These are phyloP conservation scores for Vireo griseus DNA, from an alignment of 2,797 vertebrate species.

Conservation along the genomic window DNA sequence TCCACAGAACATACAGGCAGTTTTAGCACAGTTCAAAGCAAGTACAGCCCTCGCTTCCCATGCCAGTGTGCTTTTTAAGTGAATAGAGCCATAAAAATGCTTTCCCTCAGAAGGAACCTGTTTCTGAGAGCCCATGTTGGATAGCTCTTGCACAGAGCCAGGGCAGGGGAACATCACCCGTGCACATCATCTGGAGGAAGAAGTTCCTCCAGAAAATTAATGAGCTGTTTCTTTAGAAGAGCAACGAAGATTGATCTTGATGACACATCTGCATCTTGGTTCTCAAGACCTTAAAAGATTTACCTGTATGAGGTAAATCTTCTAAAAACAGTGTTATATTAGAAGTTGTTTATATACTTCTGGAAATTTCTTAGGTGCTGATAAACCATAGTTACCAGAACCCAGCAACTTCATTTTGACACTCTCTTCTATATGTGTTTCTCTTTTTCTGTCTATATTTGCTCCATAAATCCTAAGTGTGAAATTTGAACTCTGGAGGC, in stretches of 20 bases:
- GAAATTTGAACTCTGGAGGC: neutral
- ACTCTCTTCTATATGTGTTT: neutral
- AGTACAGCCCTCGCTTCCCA: neutral
- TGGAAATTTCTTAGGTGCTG: neutral
- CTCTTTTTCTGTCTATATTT: neutral
- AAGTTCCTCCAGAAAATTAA: neutral
- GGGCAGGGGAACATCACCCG: fast-evolving
- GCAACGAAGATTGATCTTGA: neutral
- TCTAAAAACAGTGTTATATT: neutral
- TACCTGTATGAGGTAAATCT: neutral
- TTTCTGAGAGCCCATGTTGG: fast-evolving
- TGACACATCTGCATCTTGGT: neutral
- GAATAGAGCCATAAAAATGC: neutral
- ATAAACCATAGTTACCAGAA: neutral
- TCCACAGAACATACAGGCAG: neutral
- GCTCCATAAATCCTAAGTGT: neutral
- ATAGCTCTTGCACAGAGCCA: neutral
- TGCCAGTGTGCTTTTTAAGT: fast-evolving
- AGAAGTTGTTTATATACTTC: neutral
- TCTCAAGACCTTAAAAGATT: neutral
- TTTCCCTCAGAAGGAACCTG: neutral
- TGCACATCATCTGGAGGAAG: fast-evolving
- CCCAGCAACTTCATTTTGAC: neutral
- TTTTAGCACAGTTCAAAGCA: neutral
- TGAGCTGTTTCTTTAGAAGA: neutral